These are phyloP conservation scores for Zaprionus camerounensis DNA, from an alignment of 1,140 invertebrate genomes.

Conservation along the genomic window DNA sequence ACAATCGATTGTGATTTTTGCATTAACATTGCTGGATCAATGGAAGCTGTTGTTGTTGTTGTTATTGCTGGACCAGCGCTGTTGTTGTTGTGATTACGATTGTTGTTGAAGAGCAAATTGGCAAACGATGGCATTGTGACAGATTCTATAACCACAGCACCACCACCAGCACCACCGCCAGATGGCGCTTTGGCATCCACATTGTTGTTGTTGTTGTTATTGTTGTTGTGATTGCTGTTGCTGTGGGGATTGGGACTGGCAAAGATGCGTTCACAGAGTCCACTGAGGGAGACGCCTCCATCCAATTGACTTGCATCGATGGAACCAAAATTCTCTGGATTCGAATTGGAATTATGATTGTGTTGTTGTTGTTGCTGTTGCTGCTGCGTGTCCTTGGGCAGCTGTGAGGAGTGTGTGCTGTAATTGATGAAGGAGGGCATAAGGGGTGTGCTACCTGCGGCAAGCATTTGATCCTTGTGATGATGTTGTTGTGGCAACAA, in stretches of 20 bases:
- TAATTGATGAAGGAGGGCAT: conserved; percentile 65
- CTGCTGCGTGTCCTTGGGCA: conserved; percentile 52
- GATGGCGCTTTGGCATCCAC: conserved; percentile 53
- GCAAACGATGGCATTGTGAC: conserved; percentile 74
- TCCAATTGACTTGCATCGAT: conserved; percentile 69
- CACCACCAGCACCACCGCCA: conserved; percentile 10
- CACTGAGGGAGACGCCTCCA: conserved; percentile 69
- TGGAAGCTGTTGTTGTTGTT: conserved; percentile 21
- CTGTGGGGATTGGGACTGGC: conserved; percentile 70
- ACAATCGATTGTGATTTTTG: conserved; percentile 20
- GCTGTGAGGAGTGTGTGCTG: conserved; percentile 21
- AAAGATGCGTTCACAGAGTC: conserved; percentile 76
- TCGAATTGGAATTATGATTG: conserved; percentile 35
- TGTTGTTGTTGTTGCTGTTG: conserved; percentile 1
- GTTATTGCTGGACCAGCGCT: conserved; percentile 39
- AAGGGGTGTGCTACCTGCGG: conserved; percentile 65
- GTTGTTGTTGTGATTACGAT: conserved; percentile 37
- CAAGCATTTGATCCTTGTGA: conserved; percentile 82
- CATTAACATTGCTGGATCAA: conserved; percentile 20
- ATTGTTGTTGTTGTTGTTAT: conserved; percentile 41
- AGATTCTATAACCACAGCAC: conserved; percentile 59
- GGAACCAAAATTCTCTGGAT: conserved; percentile 51
- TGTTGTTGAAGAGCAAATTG: conserved; percentile 61
- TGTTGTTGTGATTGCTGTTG: conserved; percentile 55
- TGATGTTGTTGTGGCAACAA: conserved; percentile 58